A percentile compares a stretch with the other conserved stretches of the same genome.
Conservation (phyloP, 1,140 invertebrate genomes). For the Drosophila lacteicornis region DNA sequence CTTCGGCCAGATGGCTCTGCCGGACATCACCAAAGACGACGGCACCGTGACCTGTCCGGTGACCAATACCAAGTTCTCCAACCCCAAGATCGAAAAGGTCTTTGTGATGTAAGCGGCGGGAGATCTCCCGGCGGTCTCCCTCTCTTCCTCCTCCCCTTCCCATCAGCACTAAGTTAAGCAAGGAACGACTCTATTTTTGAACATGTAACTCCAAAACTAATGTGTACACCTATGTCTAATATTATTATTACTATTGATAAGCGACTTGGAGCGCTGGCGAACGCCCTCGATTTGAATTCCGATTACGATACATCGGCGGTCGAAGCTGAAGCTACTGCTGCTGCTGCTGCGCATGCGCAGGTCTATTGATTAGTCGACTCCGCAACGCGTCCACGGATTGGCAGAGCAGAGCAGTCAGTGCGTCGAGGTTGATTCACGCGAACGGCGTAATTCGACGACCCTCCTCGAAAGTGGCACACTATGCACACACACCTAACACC, state of each 20-base stretch:
- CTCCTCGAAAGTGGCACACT: constrained; percentile 50
- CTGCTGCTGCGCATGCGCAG: constrained; percentile 66
- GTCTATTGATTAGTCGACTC: constrained; percentile 67
- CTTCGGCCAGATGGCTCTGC: constrained; percentile 96
- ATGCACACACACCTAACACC: constrained; percentile 54
- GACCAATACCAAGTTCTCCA: constrained; percentile 94
- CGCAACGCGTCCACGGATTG: constrained; percentile 31
- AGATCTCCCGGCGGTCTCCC: neutral
- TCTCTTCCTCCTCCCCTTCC: constrained; percentile 19
- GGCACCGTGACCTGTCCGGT: constrained; percentile 96
- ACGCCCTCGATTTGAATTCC: constrained; percentile 60
- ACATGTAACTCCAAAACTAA: constrained; percentile 53
- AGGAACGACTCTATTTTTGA: constrained; percentile 66
- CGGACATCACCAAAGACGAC: constrained; percentile 95
- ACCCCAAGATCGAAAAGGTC: constrained; percentile 97
- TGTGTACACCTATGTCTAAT: constrained; percentile 52
- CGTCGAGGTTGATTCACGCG: constrained; percentile 74
- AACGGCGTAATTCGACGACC: constrained; percentile 63
- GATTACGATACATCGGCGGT: constrained; percentile 44
- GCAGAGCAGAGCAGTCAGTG: constrained; percentile 45
- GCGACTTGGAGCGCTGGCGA: constrained; percentile 9
- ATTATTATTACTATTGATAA: constrained; percentile 30
- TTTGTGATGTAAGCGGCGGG: constrained; percentile 92
- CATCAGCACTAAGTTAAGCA: constrained; percentile 64
- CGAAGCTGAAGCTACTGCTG: neutral